These are phyloP conservation scores for Drosophila koepferae DNA, from an alignment of 2,888 invertebrate species.

Conservation along the genomic window DNA sequence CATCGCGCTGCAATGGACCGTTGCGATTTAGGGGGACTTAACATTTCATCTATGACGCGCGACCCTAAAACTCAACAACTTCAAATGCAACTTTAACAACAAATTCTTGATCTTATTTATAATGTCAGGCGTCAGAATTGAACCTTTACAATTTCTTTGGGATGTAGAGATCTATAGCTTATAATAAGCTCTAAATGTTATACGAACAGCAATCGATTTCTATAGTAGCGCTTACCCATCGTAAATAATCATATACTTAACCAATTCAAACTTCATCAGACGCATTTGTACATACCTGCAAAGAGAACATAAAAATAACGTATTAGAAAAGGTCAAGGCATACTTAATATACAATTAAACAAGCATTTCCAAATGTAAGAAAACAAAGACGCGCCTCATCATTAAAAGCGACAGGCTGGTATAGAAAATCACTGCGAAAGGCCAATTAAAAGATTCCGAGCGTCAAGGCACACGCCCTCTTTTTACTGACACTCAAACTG, in stretches of 20 bases:
- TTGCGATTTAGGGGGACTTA: constrained; percentile 25
- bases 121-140: not conserved
- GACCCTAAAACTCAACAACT: constrained; percentile 7
- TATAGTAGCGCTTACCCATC: not conserved
- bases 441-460: constrained; percentile 53
- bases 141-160: no score
- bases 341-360: constrained; percentile 22
- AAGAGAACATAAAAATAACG: constrained; percentile 30
- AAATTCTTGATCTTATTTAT: not conserved
- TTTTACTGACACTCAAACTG: constrained; percentile 40
- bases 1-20: not conserved
- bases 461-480: constrained; percentile 47
- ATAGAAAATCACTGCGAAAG: constrained; percentile 40
- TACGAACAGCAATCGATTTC: not conserved
- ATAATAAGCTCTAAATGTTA: not conserved
- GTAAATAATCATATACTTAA: not conserved
- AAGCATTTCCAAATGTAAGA: not conserved
- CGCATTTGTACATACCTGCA: constrained; percentile 58
- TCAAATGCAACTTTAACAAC: not conserved
- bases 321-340: constrained; percentile 17
- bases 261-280: not conserved
- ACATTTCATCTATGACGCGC: constrained; percentile 36
- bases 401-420: constrained; percentile 8
- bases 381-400: constrained; percentile 9
- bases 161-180: not conserved